Percentiles rank a stretch among this genome's conserved stretches.
Conservation (phyloP, 2,113 vertebrate species). For the Marmota flaviventris region DNA sequence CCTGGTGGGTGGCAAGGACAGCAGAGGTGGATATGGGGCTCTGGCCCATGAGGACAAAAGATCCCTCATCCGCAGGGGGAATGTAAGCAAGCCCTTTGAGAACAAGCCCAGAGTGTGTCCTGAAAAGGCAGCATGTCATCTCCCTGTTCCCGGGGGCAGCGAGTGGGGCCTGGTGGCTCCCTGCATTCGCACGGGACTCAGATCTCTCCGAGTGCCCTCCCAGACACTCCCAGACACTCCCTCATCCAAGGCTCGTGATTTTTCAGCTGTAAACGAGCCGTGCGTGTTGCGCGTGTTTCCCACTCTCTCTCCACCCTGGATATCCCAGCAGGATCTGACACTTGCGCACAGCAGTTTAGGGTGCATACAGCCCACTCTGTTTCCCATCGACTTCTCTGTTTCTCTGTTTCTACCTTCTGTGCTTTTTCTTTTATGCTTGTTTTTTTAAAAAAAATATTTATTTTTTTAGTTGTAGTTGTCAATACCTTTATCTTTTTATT, state of each 20-base stretch:
- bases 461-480: no score
- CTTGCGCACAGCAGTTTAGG: not conserved
- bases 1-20: not conserved
- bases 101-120: not conserved
- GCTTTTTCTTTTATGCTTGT: not conserved
- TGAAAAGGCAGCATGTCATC: not conserved
- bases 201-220: not conserved
- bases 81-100: not conserved
- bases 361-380: not conserved
- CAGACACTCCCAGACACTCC: not conserved
- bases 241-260: not conserved
- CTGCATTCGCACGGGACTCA: not conserved
- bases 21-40: not conserved
- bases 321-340: not conserved
- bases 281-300: not conserved
- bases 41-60: not conserved
- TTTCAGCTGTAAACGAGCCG: constrained; percentile 54
- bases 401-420: not conserved
- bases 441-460: no score
- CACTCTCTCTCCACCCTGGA: not conserved
- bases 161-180: not conserved
- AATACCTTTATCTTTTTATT: no score
- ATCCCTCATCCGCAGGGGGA: not conserved
- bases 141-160: not conserved
- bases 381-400: not conserved